These are phyloP conservation scores for Platysteira castanea DNA, from an alignment of 2,113 vertebrate genomes.

Conservation along the genomic window DNA sequence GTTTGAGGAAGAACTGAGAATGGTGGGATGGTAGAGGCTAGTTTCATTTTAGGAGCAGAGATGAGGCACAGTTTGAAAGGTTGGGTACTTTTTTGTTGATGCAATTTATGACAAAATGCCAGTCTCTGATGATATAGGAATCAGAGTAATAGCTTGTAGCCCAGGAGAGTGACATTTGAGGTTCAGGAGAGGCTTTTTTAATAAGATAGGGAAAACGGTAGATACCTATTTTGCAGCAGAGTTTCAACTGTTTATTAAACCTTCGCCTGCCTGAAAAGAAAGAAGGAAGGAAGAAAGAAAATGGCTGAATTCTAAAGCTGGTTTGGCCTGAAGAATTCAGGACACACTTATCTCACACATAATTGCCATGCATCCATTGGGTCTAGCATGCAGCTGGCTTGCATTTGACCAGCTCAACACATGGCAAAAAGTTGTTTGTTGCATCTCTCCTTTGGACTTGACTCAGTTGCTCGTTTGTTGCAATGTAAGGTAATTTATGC, in stretches of 20 bases:
- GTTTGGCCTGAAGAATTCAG: background rate
- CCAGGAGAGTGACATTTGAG: background rate
- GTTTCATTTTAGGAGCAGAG: background rate
- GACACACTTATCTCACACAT: background rate
- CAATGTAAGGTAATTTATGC: background rate
- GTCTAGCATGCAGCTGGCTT: background rate
- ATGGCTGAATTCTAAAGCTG: background rate
- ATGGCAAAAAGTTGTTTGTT: background rate
- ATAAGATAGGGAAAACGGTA: background rate
- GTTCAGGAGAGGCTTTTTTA: background rate
- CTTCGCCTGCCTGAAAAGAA: background rate
- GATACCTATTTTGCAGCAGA: background rate
- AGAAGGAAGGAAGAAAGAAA: background rate
- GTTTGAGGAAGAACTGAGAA: background rate
- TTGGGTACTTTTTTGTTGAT: background rate
- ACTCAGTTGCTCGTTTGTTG: background rate
- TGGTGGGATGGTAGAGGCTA: background rate
- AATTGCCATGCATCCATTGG: background rate
- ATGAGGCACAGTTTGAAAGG: background rate
- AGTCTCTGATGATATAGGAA: background rate
- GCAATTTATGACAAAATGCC: background rate
- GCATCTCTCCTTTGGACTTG: background rate
- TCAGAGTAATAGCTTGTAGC: background rate
- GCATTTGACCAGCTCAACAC: background rate
- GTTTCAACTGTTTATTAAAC: background rate